A percentile compares a stretch with the other conserved stretches of the same genome.
Conservation (phyloP, 2,113 vertebrate species). For the Myiagra hebetior region DNA sequence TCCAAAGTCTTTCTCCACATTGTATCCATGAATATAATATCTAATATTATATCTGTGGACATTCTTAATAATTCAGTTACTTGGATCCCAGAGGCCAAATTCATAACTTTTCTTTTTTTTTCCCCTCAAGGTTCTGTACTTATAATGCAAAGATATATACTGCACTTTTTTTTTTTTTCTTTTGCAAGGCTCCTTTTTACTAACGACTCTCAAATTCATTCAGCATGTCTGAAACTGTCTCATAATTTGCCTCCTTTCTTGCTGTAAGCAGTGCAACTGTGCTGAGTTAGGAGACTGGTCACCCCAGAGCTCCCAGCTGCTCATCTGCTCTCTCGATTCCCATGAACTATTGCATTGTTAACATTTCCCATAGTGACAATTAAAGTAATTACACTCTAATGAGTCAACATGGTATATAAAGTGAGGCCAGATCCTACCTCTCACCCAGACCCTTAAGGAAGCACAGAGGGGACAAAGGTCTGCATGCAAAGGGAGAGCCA, state of each 20-base stretch:
- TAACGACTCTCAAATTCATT: background rate
- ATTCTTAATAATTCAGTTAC: background rate
- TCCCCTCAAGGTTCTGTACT: background rate
- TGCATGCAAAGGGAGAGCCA: background rate
- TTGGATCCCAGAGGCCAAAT: background rate
- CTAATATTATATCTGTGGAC: background rate
- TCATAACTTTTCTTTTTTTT: background rate
- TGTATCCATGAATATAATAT: background rate
- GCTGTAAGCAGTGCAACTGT: background rate
- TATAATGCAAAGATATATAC: background rate
- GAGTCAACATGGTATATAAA: background rate
- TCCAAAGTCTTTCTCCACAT: background rate
- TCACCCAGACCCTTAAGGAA: background rate
- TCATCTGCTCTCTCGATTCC: rapidly evolving
- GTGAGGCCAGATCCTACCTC: background rate
- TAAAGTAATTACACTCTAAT: background rate
- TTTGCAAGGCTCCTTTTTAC: background rate
- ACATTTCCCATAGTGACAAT: background rate
- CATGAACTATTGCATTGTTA: background rate
- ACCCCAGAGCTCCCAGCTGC: background rate
- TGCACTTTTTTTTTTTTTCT: background rate
- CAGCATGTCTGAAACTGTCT: background rate
- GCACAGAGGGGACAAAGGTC: background rate
- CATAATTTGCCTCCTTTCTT: background rate
- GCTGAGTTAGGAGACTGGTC: background rate